Base-by-base conservation (phyloP, 2,797 vertebrate genomes). In the Vespertilio murinus region DNA sequence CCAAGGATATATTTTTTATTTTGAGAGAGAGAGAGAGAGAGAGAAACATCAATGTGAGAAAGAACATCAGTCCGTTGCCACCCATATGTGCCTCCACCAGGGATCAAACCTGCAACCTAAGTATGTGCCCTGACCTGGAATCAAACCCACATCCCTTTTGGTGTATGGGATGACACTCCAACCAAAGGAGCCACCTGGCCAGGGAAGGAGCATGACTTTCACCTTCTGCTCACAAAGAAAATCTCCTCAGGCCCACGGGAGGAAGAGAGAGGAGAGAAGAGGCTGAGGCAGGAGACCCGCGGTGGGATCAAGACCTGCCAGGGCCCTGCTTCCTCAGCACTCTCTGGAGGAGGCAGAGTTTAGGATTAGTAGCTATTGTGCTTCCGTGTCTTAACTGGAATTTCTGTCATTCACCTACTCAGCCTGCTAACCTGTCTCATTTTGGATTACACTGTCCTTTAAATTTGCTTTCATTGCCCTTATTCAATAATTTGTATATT, bases 401-500 rank as follows among this genome's bases (percentile, higher is more conserved):
- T 38, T 77, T 61, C 64, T 59, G 8, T 8, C 40, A 20, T 59
- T 47, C 40, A 71, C 38, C 33, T 30, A 81, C 11, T 45, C 47
- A 28, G 20, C 22, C 40, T 78, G 25, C 64, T 86, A 61, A 83
- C 42, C 49, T 49, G 14, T 67, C 83, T 93, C 16, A 12, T 88
- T 73, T 65, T 77, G 61, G 9, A 35, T 95, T 69, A 40, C 3
- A 6, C 16, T 11, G 18, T 54, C 42, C 52, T 80, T 94, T 77
- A 93, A n/a, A 42, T 79, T 65, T 94, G 42, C 47, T 69, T 94
- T 45, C 25, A 3, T 42, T 82, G 54, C 8, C 4, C 33, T 67
- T 40, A 69, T 28, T 64, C 65, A 77, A 85, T 65, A 54, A 28
- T 56, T 17, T 25, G 47, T n/a, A n/a, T 40, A 71, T 7, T 30